These are phyloP conservation scores for Siphonodentalium dalli DNA, from an alignment of 2,888 invertebrate species.

Conservation along the genomic window DNA sequence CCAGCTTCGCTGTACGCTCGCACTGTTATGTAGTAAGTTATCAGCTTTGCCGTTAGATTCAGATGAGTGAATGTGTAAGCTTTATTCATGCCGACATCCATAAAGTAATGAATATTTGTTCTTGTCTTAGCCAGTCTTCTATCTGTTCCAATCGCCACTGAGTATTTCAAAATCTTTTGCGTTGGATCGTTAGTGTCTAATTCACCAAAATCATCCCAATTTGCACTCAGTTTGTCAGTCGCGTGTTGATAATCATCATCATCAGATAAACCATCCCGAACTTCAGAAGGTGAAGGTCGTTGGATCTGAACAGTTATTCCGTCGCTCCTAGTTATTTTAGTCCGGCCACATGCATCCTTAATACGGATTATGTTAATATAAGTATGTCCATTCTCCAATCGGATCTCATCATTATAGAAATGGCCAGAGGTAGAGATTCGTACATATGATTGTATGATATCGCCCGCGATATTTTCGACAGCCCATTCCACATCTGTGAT, in stretches of 20 bases:
- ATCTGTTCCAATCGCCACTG: constrained; percentile 49
- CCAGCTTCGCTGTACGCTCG: constrained; percentile 44
- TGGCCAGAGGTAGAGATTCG: constrained; percentile 17
- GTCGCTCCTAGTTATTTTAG: constrained; percentile 32
- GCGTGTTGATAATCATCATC: constrained; percentile 40
- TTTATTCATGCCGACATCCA: constrained; percentile 43
- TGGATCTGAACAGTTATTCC: constrained; percentile 42
- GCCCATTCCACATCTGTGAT: constrained; percentile 35
- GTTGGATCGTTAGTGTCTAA: constrained; percentile 26
- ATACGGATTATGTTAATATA: constrained; percentile 37
- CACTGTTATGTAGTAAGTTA: constrained; percentile 45
- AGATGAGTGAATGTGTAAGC: constrained; percentile 38
- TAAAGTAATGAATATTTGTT: constrained; percentile 41
- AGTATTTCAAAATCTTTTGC: constrained; percentile 38
- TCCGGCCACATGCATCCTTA: constrained; percentile 32
- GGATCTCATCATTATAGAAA: constrained; percentile 39
- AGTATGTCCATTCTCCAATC: constrained; percentile 36
- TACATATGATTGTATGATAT: constrained; percentile 25
- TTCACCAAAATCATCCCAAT: constrained; percentile 45
- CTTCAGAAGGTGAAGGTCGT: constrained; percentile 38
- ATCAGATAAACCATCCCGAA: constrained; percentile 38
- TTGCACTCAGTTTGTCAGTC: constrained; percentile 31
- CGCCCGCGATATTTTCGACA: constrained; percentile 34
- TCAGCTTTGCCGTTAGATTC: constrained; percentile 35
- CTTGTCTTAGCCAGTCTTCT: constrained; percentile 37